Conservation (phyloP, 2,797 vertebrate species). For the Myripristis murdjan region DNA sequence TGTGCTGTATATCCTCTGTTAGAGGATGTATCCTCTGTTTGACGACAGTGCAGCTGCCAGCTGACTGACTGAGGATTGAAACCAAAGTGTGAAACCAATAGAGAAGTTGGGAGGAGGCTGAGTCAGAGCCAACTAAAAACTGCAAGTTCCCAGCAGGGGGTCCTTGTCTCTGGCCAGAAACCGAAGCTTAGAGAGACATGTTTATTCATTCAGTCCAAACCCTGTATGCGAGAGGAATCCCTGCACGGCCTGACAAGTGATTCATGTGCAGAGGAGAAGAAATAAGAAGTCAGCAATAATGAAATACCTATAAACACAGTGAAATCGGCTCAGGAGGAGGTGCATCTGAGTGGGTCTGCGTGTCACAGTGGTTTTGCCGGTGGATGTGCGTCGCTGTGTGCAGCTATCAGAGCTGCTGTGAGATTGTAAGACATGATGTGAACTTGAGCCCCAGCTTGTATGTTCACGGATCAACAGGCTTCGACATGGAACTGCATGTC, state of each 20-base stretch:
- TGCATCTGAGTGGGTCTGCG: constrained; percentile 10
- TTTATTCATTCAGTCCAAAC: constrained; percentile 38
- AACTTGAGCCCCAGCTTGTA: constrained; percentile 21
- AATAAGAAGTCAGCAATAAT: background rate
- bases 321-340: constrained; percentile 12
- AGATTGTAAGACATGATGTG: constrained; percentile 6
- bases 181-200: constrained; percentile 21
- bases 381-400: constrained; percentile 1
- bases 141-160: constrained; percentile 34
- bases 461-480: constrained; percentile 51
- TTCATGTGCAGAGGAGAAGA: constrained; percentile 34
- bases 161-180: constrained; percentile 33
- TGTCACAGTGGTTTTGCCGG: constrained; percentile 10
- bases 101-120: constrained; percentile 20
- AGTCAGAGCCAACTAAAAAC: constrained; percentile 47
- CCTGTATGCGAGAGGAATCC: constrained; percentile 5
- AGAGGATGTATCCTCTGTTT: background rate
- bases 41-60: constrained; percentile 49
- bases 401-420: background rate
- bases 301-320: background rate
- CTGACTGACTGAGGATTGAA: constrained; percentile 38
- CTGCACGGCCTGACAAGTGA: constrained; percentile 26
- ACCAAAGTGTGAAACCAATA: constrained; percentile 40
- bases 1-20: no score
- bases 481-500: constrained; percentile 19